Conservation (phyloP, 37 sponge, comb jelly and placozoan species). For the Cladorhizidae sp. region DNA sequence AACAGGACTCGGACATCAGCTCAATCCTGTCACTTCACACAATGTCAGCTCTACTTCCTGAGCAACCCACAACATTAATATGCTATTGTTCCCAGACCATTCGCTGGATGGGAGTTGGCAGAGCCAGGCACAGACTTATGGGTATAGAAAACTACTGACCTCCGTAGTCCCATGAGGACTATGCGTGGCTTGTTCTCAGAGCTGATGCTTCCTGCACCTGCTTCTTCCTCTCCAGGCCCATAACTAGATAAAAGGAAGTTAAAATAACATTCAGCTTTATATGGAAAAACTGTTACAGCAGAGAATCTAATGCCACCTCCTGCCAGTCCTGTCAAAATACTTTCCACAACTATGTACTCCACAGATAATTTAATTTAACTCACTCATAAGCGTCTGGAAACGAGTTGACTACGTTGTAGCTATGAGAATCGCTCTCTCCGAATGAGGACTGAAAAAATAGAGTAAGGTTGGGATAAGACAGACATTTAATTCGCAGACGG, state of each 20-base stretch:
- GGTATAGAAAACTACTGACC: slow-evolving; percentile 41
- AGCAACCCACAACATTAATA: no score
- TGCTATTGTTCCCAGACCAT: no score
- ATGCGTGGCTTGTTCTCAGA: slow-evolving; percentile 80
- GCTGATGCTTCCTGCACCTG: slow-evolving; percentile 30
- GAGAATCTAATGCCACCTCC: background rate
- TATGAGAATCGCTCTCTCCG: slow-evolving; percentile 33
- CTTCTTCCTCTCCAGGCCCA: slow-evolving; percentile 77
- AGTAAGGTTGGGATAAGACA: background rate
- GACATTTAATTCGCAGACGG: no score
- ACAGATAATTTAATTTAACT: slow-evolving; percentile 41
- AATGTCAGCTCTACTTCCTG: no score
- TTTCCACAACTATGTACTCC: no score
- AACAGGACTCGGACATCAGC: no score
- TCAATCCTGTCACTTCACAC: no score
- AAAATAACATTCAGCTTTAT: background rate
- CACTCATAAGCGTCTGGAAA: slow-evolving; percentile 85
- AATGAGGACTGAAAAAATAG: slow-evolving; percentile 28
- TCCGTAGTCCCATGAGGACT: slow-evolving; percentile 87
- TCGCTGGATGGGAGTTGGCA: no score
- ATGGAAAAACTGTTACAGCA: background rate
- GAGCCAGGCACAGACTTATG: no score
- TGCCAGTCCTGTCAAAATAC: no score
- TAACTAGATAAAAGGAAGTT: slow-evolving; percentile 32
- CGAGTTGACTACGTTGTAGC: slow-evolving; percentile 66